Percentiles rank a stretch among this genome's conserved stretches.
phyloP scores from a whole-genome alignment of 2,888 invertebrate genomes.

The Pristionchus fissidentatus region DNA sequence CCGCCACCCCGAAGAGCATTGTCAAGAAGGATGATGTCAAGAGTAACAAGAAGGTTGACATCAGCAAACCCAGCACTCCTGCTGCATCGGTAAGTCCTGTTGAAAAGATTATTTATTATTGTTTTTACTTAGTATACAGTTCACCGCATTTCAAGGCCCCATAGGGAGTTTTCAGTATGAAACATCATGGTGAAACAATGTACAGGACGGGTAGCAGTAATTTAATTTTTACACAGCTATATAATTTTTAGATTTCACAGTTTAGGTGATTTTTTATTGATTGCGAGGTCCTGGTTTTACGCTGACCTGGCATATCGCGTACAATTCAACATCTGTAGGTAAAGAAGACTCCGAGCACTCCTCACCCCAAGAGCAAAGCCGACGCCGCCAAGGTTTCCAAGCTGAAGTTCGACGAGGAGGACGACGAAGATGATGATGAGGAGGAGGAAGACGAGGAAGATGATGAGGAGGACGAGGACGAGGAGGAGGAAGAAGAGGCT shows the following conservation, averaged over 20 bases:
- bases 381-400: constrained; percentile 32
- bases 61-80: constrained; percentile 59
- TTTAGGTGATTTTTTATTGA: no score
- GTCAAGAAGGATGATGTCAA: constrained; percentile 51
- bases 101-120: not conserved
- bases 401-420: constrained; percentile 53
- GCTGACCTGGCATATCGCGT: no score
- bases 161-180: no score
- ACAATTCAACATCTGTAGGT: constrained; percentile 21
- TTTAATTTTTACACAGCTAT: no score
- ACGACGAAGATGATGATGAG: constrained; percentile 47
- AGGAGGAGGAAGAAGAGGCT: constrained; percentile 43
- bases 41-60: constrained; percentile 59
- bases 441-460: constrained; percentile 55
- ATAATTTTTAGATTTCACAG: no score
- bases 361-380: constrained; percentile 58
- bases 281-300: no score
- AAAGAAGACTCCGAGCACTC: constrained; percentile 62
- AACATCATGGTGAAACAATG: no score
- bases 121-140: not conserved
- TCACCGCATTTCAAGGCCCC: not conserved
- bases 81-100: constrained; percentile 52
- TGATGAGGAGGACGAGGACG: constrained; percentile 51
- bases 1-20: constrained; percentile 51
- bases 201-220: no score